Evolutionary conservation across 2,113 vertebrate genomes (phyloP).

Genomic region (Ciconia maguari): DNA sequence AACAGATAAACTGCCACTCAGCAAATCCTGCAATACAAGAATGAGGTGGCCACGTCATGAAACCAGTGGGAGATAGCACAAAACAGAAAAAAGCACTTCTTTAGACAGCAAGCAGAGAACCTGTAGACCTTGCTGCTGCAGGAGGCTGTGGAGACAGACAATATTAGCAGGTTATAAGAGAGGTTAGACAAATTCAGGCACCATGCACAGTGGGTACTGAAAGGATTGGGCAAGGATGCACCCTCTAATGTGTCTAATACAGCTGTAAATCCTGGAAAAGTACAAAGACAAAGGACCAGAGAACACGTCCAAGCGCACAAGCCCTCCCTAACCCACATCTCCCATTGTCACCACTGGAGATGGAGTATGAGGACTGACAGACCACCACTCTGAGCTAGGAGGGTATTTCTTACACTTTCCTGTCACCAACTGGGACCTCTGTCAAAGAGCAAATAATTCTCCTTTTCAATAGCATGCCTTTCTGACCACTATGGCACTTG

Average conservation of each 20-base stretch:
- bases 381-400: rapidly evolving
- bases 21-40: neutral
- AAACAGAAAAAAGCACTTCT: neutral
- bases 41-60: neutral
- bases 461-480: neutral
- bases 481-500: neutral
- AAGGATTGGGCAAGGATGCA: neutral
- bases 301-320: neutral
- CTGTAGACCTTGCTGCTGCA: neutral
- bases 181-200: neutral
- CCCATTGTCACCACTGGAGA: neutral
- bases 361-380: neutral
- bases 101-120: neutral
- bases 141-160: neutral
- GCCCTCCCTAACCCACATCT: neutral
- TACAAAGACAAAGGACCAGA: neutral
- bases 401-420: neutral
- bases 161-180: neutral
- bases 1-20: rapidly evolving
- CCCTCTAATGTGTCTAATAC: neutral
- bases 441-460: neutral
- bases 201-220: rapidly evolving
- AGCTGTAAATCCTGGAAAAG: neutral
- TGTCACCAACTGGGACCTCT: neutral
- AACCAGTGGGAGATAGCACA: neutral